These are phyloP conservation scores for Micronisus gabar DNA, from an alignment of 2,113 vertebrate genomes.

Conservation along the genomic window DNA sequence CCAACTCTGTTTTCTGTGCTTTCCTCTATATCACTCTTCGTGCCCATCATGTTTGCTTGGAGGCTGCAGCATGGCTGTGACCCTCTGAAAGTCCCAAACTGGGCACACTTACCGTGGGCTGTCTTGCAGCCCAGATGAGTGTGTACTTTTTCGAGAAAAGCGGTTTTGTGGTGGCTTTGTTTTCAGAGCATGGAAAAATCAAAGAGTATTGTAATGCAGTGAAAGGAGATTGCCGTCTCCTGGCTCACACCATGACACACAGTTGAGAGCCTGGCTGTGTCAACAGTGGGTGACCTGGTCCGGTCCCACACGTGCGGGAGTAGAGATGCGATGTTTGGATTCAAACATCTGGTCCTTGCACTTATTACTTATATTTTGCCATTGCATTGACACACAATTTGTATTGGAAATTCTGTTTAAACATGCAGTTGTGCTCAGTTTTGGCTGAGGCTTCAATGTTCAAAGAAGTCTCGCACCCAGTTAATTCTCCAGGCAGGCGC, in stretches of 20 bases:
- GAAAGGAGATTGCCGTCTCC: not conserved
- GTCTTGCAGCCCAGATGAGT: not conserved
- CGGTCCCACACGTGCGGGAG: rapidly evolving
- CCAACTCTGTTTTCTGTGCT: not conserved
- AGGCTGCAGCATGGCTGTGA: not conserved
- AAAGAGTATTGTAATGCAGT: not conserved
- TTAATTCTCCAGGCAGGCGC: not conserved
- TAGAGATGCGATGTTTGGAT: not conserved
- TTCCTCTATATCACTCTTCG: not conserved
- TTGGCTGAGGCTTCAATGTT: not conserved
- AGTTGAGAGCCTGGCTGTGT: rapidly evolving
- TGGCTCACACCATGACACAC: rapidly evolving
- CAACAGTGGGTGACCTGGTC: not conserved
- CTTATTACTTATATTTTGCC: rapidly evolving
- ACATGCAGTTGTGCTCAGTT: not conserved
- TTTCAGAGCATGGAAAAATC: not conserved
- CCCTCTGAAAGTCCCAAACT: not conserved
- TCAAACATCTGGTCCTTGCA: not conserved
- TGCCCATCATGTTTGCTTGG: not conserved
- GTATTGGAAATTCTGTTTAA: not conserved
- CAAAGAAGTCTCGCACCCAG: not conserved
- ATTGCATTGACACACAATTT: not conserved
- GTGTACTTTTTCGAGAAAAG: not conserved
- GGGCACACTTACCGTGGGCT: not conserved
- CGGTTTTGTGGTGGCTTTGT: not conserved